These are phyloP conservation scores for Strigops habroptila DNA, from an alignment of 2,113 vertebrate species.

Conservation along the genomic window DNA sequence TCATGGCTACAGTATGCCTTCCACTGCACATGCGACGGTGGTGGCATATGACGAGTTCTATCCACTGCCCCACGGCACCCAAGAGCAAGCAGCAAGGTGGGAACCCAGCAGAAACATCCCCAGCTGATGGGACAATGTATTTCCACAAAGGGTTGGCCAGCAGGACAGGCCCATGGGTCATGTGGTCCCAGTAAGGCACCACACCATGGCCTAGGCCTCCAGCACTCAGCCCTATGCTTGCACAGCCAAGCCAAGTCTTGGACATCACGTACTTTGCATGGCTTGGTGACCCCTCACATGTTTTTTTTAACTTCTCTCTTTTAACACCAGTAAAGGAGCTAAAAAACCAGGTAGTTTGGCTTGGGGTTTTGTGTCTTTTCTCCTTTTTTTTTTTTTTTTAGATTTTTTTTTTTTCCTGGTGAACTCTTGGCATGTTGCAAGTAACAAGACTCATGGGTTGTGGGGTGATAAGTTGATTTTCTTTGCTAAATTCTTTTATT, in stretches of 20 bases:
- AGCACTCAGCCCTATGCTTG: neutral
- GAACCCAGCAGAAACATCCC: neutral
- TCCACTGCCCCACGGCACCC: neutral
- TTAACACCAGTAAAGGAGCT: neutral
- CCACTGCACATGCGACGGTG: rapidly evolving
- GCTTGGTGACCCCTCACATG: neutral
- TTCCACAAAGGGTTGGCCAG: neutral
- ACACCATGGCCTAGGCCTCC: neutral
- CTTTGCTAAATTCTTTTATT: conserved; percentile 98
- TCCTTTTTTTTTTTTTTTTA: neutral
- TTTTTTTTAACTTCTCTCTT: neutral
- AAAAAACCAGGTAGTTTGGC: neutral
- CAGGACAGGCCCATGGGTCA: rapidly evolving
- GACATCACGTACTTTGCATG: neutral
- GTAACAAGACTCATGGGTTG: conserved; percentile 84
- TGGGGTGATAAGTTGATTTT: conserved; percentile 54
- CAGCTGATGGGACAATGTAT: neutral
- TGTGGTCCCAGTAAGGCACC: neutral
- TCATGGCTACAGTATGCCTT: neutral
- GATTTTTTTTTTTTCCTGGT: neutral
- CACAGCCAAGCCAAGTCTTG: neutral
- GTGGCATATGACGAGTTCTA: neutral
- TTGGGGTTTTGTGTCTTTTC: neutral
- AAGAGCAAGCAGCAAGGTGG: neutral
- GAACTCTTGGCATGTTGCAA: conserved; percentile 74